phyloP scores from a whole-genome alignment of 2,797 vertebrate species.

The Thaleichthys pacificus region DNA sequence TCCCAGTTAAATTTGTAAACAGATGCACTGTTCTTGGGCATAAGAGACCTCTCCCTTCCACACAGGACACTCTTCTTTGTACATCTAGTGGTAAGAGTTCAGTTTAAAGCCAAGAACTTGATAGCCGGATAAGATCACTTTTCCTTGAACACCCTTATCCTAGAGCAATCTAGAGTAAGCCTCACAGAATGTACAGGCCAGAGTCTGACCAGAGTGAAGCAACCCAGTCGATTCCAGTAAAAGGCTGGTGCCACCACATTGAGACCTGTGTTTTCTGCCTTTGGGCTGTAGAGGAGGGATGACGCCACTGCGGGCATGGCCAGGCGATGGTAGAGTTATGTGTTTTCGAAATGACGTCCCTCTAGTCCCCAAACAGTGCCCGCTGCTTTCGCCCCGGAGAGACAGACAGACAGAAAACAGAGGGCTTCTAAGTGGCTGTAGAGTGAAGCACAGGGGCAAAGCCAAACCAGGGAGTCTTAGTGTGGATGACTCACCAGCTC shows the following conservation, averaged over 20 bases:
- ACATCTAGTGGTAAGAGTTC: not conserved
- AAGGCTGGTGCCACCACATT: constrained; percentile 19
- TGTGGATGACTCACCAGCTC: constrained; percentile 22
- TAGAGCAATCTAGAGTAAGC: not conserved
- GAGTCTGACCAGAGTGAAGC: not conserved
- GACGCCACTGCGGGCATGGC: constrained; percentile 42
- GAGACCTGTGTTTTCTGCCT: constrained; percentile 15
- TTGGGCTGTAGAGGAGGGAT: constrained; percentile 25
- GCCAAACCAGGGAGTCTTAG: constrained; percentile 29
- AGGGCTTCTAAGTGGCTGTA: constrained; percentile 44
- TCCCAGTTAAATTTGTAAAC: not conserved
- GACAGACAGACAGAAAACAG: constrained; percentile 44
- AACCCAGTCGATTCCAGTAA: not conserved
- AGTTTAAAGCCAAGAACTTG: not conserved
- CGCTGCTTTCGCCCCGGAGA: constrained; percentile 33
- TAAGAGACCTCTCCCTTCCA: not conserved
- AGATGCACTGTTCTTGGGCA: not conserved
- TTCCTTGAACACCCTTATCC: constrained; percentile 4
- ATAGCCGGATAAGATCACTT: not conserved
- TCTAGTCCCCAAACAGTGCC: constrained; percentile 51
- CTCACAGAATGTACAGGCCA: constrained; percentile 1
- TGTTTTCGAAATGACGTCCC: constrained; percentile 63
- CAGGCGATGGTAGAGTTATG: constrained; percentile 45
- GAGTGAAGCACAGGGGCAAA: constrained; percentile 46
- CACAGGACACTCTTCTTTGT: not conserved